Evolutionary conservation across 1,140 invertebrate species (phyloP).

Genomic region (Holotrichia oblita): DNA sequence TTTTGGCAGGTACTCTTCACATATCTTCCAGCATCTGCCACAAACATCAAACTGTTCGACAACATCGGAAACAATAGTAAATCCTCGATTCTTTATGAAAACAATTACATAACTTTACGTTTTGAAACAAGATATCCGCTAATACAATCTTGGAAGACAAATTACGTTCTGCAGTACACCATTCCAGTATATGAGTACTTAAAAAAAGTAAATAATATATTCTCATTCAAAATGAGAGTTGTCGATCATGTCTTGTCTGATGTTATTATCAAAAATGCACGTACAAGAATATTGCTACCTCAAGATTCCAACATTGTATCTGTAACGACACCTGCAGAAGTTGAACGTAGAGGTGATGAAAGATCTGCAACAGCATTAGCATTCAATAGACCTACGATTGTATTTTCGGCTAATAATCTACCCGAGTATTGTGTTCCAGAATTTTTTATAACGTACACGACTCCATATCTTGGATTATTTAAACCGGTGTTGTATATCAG

Average conservation of each 20-base stretch:
- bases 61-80: slow-evolving; percentile 41
- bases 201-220: background rate
- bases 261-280: slow-evolving; percentile 35
- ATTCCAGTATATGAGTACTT: slow-evolving; percentile 37
- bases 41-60: slow-evolving; percentile 40
- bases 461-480: background rate
- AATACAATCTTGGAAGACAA: slow-evolving; percentile 40
- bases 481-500: slow-evolving; percentile 17
- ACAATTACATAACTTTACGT: slow-evolving; percentile 27
- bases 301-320: slow-evolving; percentile 30
- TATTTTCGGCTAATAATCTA: slow-evolving; percentile 32
- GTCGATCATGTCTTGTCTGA: slow-evolving; percentile 40
- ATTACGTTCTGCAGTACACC: slow-evolving; percentile 32
- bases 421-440: background rate
- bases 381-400: slow-evolving; percentile 13
- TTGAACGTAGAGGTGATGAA: background rate
- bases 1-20: background rate
- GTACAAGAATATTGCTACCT: slow-evolving; percentile 30
- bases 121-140: slow-evolving; percentile 42
- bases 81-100: slow-evolving; percentile 13
- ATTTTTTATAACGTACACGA: slow-evolving; percentile 21
- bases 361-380: background rate
- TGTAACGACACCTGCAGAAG: background rate
- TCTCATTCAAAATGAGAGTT: slow-evolving; percentile 35
- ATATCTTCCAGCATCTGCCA: slow-evolving; percentile 36